phyloP scores from a whole-genome alignment of 2,113 vertebrate species.

The Varanus komodoensis region DNA sequence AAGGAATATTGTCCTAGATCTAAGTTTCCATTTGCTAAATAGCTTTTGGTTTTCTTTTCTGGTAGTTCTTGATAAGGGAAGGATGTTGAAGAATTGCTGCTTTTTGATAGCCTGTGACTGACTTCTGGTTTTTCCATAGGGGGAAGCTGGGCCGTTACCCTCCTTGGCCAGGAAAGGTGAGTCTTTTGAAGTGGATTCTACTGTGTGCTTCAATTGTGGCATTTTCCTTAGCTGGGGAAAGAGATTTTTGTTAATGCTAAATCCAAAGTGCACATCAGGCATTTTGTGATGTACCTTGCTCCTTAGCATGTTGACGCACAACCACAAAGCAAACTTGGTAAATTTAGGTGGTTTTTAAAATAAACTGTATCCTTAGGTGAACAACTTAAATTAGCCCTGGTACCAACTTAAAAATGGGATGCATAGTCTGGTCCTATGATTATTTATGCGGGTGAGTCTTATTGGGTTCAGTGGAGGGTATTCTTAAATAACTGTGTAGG shows the following conservation, averaged over 20 bases:
- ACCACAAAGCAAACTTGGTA: slow-evolving; percentile 8
- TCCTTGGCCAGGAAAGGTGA: slow-evolving; percentile 99
- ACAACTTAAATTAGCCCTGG: slow-evolving; percentile 19
- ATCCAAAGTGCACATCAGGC: not conserved
- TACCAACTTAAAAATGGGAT: not conserved
- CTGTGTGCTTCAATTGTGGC: slow-evolving; percentile 25
- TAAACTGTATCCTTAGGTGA: slow-evolving; percentile 1
- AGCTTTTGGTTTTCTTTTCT: not conserved
- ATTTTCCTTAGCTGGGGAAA: not conserved
- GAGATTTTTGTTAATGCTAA: not conserved
- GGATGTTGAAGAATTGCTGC: slow-evolving; percentile 22
- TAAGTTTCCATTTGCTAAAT: fast-evolving
- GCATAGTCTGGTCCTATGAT: not conserved
- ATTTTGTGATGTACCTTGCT: slow-evolving; percentile 21
- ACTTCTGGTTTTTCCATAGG: slow-evolving; percentile 80
- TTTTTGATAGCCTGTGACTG: slow-evolving; percentile 50
- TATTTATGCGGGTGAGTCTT: not conserved
- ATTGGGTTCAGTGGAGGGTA: not conserved
- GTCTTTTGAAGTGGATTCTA: slow-evolving; percentile 36
- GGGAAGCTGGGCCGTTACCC: slow-evolving; percentile 97
- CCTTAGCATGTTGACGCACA: slow-evolving; percentile 20
- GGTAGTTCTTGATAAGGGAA: not conserved
- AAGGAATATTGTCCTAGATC: not conserved
- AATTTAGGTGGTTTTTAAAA: slow-evolving; percentile 28
- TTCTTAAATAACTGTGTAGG: not conserved